Evolutionary conservation across 2,113 vertebrate genomes (phyloP), one percentile per base, ranked within the genome.

Genomic region (Hemibagrus wyckioides): DNA sequence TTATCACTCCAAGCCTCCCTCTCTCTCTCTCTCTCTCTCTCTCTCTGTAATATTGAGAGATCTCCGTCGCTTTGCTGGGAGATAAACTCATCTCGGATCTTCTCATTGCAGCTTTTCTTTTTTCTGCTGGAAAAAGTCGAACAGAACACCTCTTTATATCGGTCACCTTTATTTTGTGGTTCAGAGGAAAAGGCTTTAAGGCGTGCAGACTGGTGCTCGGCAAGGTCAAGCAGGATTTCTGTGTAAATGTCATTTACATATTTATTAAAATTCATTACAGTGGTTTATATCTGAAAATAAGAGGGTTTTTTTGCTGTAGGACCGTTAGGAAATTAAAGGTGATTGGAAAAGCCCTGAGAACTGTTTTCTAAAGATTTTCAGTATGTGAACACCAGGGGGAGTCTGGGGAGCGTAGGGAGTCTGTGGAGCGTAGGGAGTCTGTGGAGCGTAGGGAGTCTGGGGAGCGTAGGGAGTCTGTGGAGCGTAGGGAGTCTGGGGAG

Each of bases 1-100:
- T n/a, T 44, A 44, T 39, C 33, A 9, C 25, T 50, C 44, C 4
- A 39, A 6, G 44, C n/a, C 75, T 77, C 44, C 3, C 10, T n/a
- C 41, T 14, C 75, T 52, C 75, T 52, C 71, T 19, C 71, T 36
- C 71, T 19, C 36, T 73, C 36, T 73, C 69, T 41, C 48, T 59
- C 57, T 77, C n/a, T 25, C 21, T 65, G 41, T 39, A 80, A 39
- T 86, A 52, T 80, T 30, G 36, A 41, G 80, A 28, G 80, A 57
- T 61, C 54, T 56, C 77, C 5, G 23, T 75, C 39, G 3, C 41
- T 48, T 75, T 59, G 33, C 54, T 61, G 80, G 4, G 23, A 41
- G 39, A 75, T 41, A 75, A 75, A 75, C 10, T 41, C 67, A 71
- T 44, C 69, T 44, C 69, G 1, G 69, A 73, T 41, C 8, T 8